Evolutionary conservation across 2,797 vertebrate genomes (phyloP).

Genomic region (Onychomys leucogaster): DNA sequence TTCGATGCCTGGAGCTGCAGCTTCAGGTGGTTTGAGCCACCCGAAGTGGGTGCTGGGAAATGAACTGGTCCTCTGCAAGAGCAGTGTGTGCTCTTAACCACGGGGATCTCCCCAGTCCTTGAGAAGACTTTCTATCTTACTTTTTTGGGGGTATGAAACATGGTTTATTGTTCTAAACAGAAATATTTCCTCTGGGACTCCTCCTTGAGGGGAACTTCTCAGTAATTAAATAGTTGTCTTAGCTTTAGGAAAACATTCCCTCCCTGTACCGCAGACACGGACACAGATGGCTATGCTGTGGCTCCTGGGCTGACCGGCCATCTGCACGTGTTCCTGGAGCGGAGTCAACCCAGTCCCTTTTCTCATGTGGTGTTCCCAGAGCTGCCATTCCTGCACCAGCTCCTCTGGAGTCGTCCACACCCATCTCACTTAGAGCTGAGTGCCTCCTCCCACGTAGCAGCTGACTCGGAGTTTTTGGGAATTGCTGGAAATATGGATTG

Average conservation of each 20-base stretch:
- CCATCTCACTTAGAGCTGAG: slow-evolving; percentile 90
- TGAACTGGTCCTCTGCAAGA: neutral
- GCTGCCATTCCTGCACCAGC: neutral
- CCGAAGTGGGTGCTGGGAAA: neutral
- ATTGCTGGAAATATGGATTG: slow-evolving; percentile 93
- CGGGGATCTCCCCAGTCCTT: neutral
- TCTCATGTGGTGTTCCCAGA: neutral
- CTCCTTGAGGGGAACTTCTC: neutral
- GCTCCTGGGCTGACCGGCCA: neutral
- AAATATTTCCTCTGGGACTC: neutral
- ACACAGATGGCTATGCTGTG: neutral
- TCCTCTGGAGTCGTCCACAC: neutral
- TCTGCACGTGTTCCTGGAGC: neutral
- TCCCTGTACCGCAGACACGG: neutral
- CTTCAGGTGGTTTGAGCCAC: neutral
- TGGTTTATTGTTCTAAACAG: slow-evolving; percentile 18
- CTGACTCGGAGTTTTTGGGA: slow-evolving; percentile 87
- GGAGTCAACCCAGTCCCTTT: neutral
- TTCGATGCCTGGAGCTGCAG: neutral
- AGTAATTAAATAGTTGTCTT: neutral
- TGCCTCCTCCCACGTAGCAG: slow-evolving; percentile 90
- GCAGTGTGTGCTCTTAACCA: neutral
- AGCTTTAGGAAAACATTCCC: neutral
- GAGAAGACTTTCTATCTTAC: neutral
- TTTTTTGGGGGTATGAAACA: neutral